Conservation (phyloP, 1,140 invertebrate species). For the Cotesia typhae region DNA sequence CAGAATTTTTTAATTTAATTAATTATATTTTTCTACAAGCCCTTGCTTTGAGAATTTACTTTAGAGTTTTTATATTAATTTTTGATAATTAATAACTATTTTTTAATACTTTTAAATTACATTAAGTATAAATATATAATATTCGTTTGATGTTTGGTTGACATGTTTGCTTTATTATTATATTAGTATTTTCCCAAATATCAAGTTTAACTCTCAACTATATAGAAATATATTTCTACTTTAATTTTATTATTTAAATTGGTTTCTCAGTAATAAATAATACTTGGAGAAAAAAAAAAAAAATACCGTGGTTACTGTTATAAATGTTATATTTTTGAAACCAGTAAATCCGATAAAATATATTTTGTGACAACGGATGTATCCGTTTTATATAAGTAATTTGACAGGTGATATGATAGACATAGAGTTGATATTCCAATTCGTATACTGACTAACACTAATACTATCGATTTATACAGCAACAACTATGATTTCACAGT, state of each 20-base stretch:
- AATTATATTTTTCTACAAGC: no score
- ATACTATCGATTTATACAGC: no score
- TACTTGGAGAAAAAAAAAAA: background rate
- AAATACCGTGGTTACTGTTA: background rate
- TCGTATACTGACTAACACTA: background rate
- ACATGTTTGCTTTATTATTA: background rate
- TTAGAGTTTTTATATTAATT: background rate
- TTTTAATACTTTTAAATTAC: no score
- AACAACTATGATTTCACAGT: no score
- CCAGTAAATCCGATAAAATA: conserved; percentile 19
- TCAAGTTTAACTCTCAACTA: background rate
- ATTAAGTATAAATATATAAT: background rate
- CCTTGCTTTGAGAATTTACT: background rate
- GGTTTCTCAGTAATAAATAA: no score
- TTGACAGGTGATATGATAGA: conserved; percentile 32
- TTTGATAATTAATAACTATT: no score
- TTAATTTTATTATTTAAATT: no score
- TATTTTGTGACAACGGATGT: conserved; percentile 25
- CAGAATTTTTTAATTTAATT: conserved; percentile 1
- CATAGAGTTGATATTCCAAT: conserved; percentile 5
- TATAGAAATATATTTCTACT: background rate
- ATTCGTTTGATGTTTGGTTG: background rate
- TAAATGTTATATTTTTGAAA: background rate
- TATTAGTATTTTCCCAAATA: background rate
- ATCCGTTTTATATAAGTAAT: conserved; percentile 36